These are phyloP conservation scores for Acanthurus lineatus DNA, from an alignment of 2,797 vertebrate genomes.

Conservation along the genomic window DNA sequence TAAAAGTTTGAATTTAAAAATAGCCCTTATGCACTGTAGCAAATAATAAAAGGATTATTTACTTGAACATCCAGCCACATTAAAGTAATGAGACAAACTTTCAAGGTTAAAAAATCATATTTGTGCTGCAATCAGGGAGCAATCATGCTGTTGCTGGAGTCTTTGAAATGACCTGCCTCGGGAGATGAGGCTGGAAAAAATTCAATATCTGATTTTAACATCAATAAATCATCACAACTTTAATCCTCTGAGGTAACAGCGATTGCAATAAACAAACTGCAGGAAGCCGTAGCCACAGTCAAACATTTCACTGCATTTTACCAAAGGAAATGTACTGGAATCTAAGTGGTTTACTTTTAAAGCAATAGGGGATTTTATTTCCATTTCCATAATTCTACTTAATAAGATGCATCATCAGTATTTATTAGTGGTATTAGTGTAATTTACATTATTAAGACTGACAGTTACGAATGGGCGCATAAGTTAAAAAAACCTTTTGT, in stretches of 20 bases:
- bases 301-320: background rate
- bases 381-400: background rate
- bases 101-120: constrained; percentile 7
- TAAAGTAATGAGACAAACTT: background rate
- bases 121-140: constrained; percentile 34
- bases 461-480: background rate
- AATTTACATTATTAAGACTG: background rate
- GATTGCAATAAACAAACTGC: constrained; percentile 31
- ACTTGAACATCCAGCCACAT: no score
- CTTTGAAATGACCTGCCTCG: constrained; percentile 34
- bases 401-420: background rate
- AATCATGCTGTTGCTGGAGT: constrained; percentile 2
- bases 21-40: no score
- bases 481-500: background rate
- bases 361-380: background rate
- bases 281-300: background rate
- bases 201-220: constrained; percentile 35
- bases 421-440: no score
- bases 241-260: constrained; percentile 9
- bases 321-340: background rate
- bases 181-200: constrained; percentile 7
- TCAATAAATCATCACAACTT: constrained; percentile 52
- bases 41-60: background rate
- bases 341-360: background rate
- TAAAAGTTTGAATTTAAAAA: background rate